Base-by-base conservation (phyloP, 2,888 invertebrate species). In the Drosophila lacicola region DNA sequence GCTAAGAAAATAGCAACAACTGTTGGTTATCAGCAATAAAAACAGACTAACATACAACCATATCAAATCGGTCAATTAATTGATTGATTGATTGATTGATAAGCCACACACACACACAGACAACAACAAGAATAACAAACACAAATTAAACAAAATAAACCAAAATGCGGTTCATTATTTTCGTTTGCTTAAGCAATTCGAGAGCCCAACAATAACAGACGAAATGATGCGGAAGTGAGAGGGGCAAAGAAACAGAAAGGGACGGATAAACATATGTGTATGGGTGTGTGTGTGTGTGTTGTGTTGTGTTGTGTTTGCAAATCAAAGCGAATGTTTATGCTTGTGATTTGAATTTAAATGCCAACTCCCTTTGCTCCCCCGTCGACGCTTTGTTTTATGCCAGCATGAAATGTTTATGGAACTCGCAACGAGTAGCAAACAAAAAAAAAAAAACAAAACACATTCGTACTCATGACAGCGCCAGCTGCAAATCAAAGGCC, bases 51-150 rank as follows among this genome's bases (percentile, higher is more conserved):
- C 53, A 53, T 9, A 49, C 53, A 49, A 50, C 37, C 34, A 55
- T 56, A 75, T 70, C 53, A 61, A 61, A 46, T n/a, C 45, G 74
- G 65, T 10, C 82, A 79, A 77, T 84, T 85, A 85, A 85, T 88
- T 85, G 85, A 88, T 89, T 82, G 82, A 82, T 88, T 84, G 84
- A 82, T 82, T 87, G 85, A 85, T 85, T 88, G 17, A 17, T 17
- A 17, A 79, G 86, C 62, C 17, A 61, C 37, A 39, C 49, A 63
- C 49, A 63, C 8, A 53, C 19, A 44, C 45, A 21, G 29, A 17
- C 36, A 36, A 45, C 33, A 58, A 36, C 21, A 60, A 47, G 69
- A 68, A 56, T 53, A 64, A 53, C 44, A 37, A 62, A 42, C 70
- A 54, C 68, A 75, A 68, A 67, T 64, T 55, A 61, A 56, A 51